Evolutionary conservation across 2,113 vertebrate species (phyloP), one percentile per base, ranked within the genome.

Genomic region (Barbus barbus): DNA sequence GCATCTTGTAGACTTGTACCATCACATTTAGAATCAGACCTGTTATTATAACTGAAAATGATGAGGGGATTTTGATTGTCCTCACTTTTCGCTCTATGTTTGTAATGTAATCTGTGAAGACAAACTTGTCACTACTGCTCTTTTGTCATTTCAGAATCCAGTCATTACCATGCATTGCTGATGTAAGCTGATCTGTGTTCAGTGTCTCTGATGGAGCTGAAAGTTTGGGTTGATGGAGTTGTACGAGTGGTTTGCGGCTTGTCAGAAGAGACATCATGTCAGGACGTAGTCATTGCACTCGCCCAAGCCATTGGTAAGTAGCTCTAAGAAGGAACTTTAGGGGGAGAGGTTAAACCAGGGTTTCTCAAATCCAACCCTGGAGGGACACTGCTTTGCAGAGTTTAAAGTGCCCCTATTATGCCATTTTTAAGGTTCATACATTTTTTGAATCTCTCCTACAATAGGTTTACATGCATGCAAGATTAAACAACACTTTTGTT

Each of bases 221-320:
- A 99, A 91, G 98, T 99, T 84, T 99, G 97, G 98, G 98, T 99
- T 88, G 97, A 99, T 0, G 98, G 97, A 78, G 95, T 99, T 85
- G 97, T 97, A 91, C 94, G 97, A 38, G 96, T 99, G 5, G 97
- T 99, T 41, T 99, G 98, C 0, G 98, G 98, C 0, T 95, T 99
- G 69, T 98, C 97, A 0, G 96, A 97, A 89, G 95, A 97, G 90
- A 99, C 97, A 1, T 98, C 97, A 61, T 99, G 98, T 89, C 97
- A 99, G 89, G 97, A 99, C 90, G 97, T 99, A 85, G 98, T 99
- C 92, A 97, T 99, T 0, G 98, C 97, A 58, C 91, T 99, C 77
- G 98, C 98, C 0, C 97, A 97, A 84, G 98, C 98, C 71, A 98
- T 99, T 8, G 98, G 98, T 99, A 89, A 97, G 95, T 58, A 18